A percentile compares a stretch with the other conserved stretches of the same genome.
These are phyloP conservation scores for Xiphophorus maculatus DNA, from an alignment of 2,113 vertebrate genomes.

Conservation along the genomic window DNA sequence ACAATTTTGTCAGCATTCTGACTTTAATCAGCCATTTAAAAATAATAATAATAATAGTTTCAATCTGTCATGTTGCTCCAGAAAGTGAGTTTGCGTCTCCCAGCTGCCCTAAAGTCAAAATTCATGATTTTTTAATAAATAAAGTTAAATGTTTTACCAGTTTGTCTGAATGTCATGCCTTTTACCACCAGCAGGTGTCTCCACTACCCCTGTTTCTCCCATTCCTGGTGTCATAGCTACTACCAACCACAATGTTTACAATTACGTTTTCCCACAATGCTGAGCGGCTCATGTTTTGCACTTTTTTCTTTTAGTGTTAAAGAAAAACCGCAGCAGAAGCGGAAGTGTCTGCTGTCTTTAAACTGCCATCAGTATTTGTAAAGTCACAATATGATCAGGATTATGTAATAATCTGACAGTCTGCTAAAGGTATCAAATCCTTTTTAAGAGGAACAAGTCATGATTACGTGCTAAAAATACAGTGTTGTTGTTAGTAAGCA, in stretches of 20 bases:
- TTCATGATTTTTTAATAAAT: too few species aligned
- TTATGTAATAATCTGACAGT: background rate
- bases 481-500: too few species aligned
- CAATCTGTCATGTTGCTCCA: too few species aligned
- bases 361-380: background rate
- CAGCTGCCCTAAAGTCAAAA: too few species aligned
- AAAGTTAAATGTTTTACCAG: too few species aligned
- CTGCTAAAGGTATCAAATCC: background rate
- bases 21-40: too few species aligned
- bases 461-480: too few species aligned
- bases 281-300: conserved; percentile 18
- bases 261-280: conserved; percentile 63
- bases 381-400: background rate
- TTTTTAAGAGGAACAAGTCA: too few species aligned
- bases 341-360: background rate
- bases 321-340: background rate
- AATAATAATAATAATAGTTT: too few species aligned
- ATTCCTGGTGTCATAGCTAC: conserved; percentile 27
- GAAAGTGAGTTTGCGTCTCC: too few species aligned
- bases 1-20: too few species aligned
- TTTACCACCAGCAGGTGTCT: conserved; percentile 69
- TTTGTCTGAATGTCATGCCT: background rate
- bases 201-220: conserved; percentile 65
- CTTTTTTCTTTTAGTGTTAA: background rate
- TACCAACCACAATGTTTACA: conserved; percentile 76